A percentile compares a stretch with the other conserved stretches of the same genome.
These are phyloP conservation scores for Urocolius indicus DNA, from an alignment of 2,113 vertebrate genomes.

Conservation along the genomic window DNA sequence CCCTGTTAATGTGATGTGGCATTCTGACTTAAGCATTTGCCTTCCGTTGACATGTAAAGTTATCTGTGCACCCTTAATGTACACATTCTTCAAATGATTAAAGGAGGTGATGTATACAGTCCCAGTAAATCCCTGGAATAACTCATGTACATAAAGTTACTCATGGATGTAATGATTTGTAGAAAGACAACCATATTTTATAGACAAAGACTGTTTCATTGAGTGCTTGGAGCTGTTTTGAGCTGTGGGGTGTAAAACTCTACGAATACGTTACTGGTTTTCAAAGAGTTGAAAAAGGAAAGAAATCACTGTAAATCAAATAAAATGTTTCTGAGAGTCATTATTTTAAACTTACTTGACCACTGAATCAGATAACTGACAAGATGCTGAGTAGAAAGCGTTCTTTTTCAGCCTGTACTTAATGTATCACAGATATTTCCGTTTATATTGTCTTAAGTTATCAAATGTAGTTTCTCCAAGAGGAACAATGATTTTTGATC, in stretches of 20 bases:
- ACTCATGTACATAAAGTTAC: not conserved
- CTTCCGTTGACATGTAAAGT: not conserved
- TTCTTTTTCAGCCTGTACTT: not conserved
- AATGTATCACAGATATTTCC: not conserved
- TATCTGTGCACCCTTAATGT: not conserved
- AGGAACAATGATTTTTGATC: not conserved
- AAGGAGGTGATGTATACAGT: not conserved
- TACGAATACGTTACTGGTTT: not conserved
- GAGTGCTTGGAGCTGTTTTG: not conserved
- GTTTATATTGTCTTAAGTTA: slow-evolving; percentile 45
- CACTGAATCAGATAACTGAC: slow-evolving; percentile 16
- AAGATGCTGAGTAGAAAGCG: not conserved
- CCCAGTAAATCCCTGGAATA: not conserved
- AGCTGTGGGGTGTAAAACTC: not conserved
- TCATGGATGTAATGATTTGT: slow-evolving; percentile 33
- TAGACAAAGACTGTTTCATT: not conserved
- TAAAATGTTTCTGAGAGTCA: not conserved
- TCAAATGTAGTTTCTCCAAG: slow-evolving; percentile 1
- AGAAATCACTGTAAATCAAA: slow-evolving; percentile 39
- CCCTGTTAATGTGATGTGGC: not conserved
- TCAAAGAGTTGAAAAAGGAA: slow-evolving; percentile 9
- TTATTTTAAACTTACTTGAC: slow-evolving; percentile 46
- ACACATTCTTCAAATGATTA: not conserved
- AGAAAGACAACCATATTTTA: not conserved
- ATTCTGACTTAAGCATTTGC: not conserved